A percentile compares a stretch with the other conserved stretches of the same genome.
Conservation (phyloP, 2,113 vertebrate species). For the Manacus vitellinus region DNA sequence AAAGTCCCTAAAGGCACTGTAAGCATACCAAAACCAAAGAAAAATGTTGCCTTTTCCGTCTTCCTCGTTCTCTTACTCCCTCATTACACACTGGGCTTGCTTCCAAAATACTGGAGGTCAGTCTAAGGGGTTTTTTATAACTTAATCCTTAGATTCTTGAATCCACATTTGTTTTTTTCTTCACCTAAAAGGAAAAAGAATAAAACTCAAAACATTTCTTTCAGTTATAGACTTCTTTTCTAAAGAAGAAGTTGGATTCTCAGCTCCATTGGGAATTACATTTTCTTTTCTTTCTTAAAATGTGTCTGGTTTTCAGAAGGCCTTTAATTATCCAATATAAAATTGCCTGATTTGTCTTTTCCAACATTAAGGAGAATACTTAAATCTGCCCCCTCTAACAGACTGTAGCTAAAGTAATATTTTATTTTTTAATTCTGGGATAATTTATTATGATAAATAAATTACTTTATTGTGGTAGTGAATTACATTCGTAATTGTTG, state of each 20-base stretch:
- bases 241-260: not conserved
- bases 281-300: not conserved
- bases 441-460: conserved; percentile 29
- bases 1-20: conserved; percentile 24
- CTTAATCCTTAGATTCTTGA: not conserved
- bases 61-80: conserved; percentile 24
- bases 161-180: not conserved
- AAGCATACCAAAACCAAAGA: not conserved
- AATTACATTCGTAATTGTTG: not conserved
- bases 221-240: not conserved
- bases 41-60: not conserved
- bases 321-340: not conserved
- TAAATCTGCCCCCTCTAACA: not conserved
- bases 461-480: not conserved
- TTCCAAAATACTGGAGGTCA: conserved; percentile 7
- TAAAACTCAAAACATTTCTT: not conserved
- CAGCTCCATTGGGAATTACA: not conserved
- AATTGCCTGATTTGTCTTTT: conserved; percentile 10
- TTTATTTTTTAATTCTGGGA: conserved; percentile 18
- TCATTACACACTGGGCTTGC: conserved; percentile 1
- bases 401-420: not conserved
- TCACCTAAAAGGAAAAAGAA: not conserved
- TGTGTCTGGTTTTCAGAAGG: not conserved
- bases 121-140: not conserved
- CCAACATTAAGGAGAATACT: not conserved